A percentile compares a stretch with the other conserved stretches of the same genome.
These are phyloP conservation scores for Drosophila jambulina DNA, from an alignment of 1,140 invertebrate species.

Conservation along the genomic window DNA sequence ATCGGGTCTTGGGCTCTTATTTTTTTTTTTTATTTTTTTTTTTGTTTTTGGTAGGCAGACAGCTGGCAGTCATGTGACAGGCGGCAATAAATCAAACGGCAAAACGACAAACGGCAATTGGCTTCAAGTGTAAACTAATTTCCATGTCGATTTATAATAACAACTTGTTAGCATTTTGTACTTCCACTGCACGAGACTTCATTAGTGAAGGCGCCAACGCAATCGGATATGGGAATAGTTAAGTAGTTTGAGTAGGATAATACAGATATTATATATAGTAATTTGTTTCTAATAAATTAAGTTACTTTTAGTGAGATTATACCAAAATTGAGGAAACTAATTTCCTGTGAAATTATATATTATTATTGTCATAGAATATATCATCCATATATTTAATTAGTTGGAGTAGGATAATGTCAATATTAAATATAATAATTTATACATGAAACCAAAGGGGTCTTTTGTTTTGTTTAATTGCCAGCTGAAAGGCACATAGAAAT, in stretches of 20 bases:
- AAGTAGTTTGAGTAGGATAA: background rate
- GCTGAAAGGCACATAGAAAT: background rate
- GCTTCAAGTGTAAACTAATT: conserved; percentile 83
- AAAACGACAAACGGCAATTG: conserved; percentile 78
- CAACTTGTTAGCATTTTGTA: conserved; percentile 84
- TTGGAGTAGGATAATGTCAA: background rate
- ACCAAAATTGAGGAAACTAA: no score
- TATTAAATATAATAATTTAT: background rate
- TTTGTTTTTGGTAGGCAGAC: conserved; percentile 76
- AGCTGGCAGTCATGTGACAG: conserved; percentile 79
- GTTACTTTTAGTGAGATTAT: no score
- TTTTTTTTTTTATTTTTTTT: conserved; percentile 6
- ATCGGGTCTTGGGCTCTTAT: conserved; percentile 39
- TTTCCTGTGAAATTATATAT: no score
- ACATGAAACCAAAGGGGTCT: background rate
- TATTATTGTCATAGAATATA: no score
- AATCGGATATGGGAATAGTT: conserved; percentile 19
- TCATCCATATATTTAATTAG: no score
- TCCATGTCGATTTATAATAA: conserved; percentile 84
- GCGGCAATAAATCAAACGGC: conserved; percentile 82
- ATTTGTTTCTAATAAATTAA: background rate
- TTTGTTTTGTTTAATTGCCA: background rate
- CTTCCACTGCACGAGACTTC: conserved; percentile 49
- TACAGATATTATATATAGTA: background rate
- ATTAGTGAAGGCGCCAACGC: conserved; percentile 55